Evolutionary conservation across 2,113 vertebrate species (phyloP), one percentile per base, ranked within the genome.

Genomic region (Hiodon alosoides): DNA sequence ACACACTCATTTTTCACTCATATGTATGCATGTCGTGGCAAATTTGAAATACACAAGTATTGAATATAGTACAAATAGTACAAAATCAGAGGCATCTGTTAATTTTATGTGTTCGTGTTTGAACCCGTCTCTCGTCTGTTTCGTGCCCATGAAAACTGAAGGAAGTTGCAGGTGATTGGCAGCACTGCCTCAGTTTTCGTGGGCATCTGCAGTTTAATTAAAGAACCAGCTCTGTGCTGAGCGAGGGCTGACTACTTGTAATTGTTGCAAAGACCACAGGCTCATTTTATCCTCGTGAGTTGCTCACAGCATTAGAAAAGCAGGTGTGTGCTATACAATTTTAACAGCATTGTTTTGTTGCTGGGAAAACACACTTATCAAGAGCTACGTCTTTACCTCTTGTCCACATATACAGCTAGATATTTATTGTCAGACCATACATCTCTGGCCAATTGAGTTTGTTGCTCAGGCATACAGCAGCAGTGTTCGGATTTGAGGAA

Each of bases 11-110:
- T 14, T 69, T 50, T 51, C n/a, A 8, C 48, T 51, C 47, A 68
- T 52, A 7, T 51, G 66, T n/a, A 68, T 51, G 52, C 13, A 52
- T 10, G 52, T 68, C 52, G 52, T 52, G 48, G 66, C 48, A 68
- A 52, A 51, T 51, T 55, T 55, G 68, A 31, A 53, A 54, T 69
- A 69, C 54, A 54, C 66, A 52, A 52, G n/a, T 54, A 69, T 54
- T 14, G 53, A 50, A 50, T 70, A 47, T 48, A 71, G 57, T 58
- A 52, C 31, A 10, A 6, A 11, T n/a, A 50, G 57, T 47, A 58
- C 52, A 59, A 58, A 54, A 47, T 55, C 52, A n/a, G n/a, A n/a
- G n/a, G n/a, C 52, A 54, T 69, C 68, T 69, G 68, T 69, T 54
- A 54, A 53, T n/a, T 68, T 52, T 68, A 11, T 68, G 16, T 68